Base-by-base conservation (phyloP, 2,797 vertebrate species). In the Oceanodroma leucorhoa region DNA sequence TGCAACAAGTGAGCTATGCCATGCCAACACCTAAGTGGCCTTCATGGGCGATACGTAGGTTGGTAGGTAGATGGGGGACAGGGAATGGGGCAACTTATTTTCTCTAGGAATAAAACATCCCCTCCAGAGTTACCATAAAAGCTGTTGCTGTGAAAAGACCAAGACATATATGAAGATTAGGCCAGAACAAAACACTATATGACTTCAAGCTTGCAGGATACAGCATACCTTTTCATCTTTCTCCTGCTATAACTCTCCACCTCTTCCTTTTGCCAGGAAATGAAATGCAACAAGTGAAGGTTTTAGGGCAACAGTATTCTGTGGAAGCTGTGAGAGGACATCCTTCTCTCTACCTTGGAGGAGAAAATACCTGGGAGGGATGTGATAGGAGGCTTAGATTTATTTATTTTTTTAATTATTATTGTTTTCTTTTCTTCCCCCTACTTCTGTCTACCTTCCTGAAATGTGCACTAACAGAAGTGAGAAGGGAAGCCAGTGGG, bases 21-120 rank as follows among this genome's bases (percentile, higher is more conserved):
- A 30, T 61, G 40, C 8, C 38, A 58, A 29, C 3, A 8, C 14
- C 6, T 36, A 4, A 22, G 36, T 62, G 21, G 36, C 17, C 27
- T 38, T 40, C 8, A 0, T 14, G 58, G 50, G 3, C 58, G 36
- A 3, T 30, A 5, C 0, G 0, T 18, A 4, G 53, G 38, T 32
- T 53, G 27, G 6, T 30, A 72, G 62, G 3, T 40, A n/a, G 38
- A 18, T 57, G 55, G 27, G 24, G 12, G n/a, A 38, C 11, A 21
- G 48, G 29, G 12, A 57, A 10, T 11, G 23, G 41, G 20, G 11
- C 41, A 53, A 23, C 27, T 51, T 18, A 1, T 16, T 51, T 88
- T 43, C 34, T 65, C 17, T 20, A 5, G 46, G 65, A 79, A 9
- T 75, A 14, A 82, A 84, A 32, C 22, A 36, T 50, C 50, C 11